Percentiles rank a stretch among this genome's conserved stretches.
Evolutionary conservation across 2,113 vertebrate species (phyloP).

Genomic region (Dromas ardeola): DNA sequence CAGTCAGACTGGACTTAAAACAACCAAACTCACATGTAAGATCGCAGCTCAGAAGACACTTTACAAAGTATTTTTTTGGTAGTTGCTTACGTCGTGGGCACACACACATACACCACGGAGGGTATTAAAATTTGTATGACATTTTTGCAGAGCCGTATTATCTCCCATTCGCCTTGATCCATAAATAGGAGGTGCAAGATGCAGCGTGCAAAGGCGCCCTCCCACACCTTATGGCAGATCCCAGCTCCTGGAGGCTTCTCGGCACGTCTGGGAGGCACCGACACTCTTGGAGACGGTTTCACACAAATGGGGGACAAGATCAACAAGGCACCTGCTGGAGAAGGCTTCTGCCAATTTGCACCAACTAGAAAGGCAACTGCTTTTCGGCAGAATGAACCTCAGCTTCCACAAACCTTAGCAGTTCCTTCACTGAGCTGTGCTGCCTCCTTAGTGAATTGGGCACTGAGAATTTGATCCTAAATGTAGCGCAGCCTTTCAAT

Average conservation of each 20-base stretch:
- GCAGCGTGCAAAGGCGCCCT: background rate
- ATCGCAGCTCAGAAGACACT: background rate
- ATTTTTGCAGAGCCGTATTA: background rate
- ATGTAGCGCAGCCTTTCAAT: constrained; percentile 36
- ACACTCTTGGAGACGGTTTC: background rate
- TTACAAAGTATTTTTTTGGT: background rate
- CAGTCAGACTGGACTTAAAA: background rate
- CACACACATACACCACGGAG: background rate
- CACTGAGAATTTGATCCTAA: constrained; percentile 26
- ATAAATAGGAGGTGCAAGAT: background rate
- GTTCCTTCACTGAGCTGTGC: background rate
- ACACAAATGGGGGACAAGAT: background rate
- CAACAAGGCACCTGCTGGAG: background rate
- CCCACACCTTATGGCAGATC: background rate
- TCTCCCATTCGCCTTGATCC: background rate
- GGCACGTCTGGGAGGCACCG: accelerated
- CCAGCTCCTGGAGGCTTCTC: background rate
- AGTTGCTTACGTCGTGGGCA: background rate
- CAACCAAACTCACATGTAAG: background rate
- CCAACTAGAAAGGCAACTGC: background rate
- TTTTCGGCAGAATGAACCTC: background rate
- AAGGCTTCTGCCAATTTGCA: background rate
- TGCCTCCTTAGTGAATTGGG: background rate
- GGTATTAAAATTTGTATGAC: background rate
- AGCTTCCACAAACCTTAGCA: background rate